These are phyloP conservation scores for Cairina moschata DNA, from an alignment of 2,113 vertebrate species.

Conservation along the genomic window DNA sequence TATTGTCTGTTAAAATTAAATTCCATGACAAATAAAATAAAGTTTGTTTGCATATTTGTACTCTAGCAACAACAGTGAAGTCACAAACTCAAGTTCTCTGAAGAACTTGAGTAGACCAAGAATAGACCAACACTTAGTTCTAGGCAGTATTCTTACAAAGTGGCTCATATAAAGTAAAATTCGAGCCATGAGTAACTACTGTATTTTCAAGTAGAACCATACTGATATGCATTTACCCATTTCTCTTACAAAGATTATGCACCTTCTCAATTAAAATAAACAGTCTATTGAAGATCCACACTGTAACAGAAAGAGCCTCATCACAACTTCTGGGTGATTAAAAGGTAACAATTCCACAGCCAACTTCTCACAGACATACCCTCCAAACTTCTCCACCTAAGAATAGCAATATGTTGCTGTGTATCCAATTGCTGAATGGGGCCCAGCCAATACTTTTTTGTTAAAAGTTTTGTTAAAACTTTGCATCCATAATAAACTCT, in stretches of 20 bases:
- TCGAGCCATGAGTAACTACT: not conserved
- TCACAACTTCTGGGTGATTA: not conserved
- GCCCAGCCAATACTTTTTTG: not conserved
- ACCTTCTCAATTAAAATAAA: not conserved
- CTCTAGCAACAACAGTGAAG: not conserved
- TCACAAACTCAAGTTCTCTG: not conserved
- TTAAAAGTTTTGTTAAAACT: not conserved
- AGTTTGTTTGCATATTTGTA: not conserved
- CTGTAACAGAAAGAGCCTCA: not conserved
- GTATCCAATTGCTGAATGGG: not conserved
- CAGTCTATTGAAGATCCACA: not conserved
- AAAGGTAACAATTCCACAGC: not conserved
- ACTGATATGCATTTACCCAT: not conserved
- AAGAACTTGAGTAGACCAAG: not conserved
- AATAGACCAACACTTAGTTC: not conserved
- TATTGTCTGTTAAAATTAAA: not conserved
- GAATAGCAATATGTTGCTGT: fast-evolving
- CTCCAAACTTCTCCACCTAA: not conserved
- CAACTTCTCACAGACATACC: not conserved
- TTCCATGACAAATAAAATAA: not conserved
- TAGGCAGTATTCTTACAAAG: not conserved
- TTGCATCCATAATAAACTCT: not conserved
- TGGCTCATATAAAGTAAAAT: not conserved
- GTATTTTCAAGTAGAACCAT: not conserved
- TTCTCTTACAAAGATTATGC: not conserved